Evolutionary conservation across 2,888 invertebrate genomes (phyloP), one percentile per base, ranked within the genome.

Genomic region (Agriopis marginaria): DNA sequence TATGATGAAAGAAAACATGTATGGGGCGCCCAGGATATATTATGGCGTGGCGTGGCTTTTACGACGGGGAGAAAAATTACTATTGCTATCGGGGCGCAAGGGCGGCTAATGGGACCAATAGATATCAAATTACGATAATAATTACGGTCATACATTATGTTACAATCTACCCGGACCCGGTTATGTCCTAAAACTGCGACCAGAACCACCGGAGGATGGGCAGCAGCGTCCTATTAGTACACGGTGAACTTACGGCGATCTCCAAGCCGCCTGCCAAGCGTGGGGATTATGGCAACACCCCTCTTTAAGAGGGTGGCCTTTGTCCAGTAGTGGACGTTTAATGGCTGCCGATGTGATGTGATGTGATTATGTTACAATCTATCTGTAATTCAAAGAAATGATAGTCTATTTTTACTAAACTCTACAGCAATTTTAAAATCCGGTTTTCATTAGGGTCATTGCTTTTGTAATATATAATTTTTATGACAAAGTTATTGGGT

Each of bases 1-100:
- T 75, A 78, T 49, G 32, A 63, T 72, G 63, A 73, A 70, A 71
- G 67, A 63, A 63, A 70, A 68, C 58, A 58, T 61, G 67, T 69
- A 66, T 66, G 71, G 73, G 77, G 76, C 71, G 74, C 73, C 59
- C 63, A 71, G 77, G 70, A 75, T 77, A 73, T 74, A 79, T 66
- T 74, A 79, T 66, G 54, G 65, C 55, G 47, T 75, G 76, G 76
- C 77, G 78, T 76, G 72, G 64, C 69, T 65, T 72, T 64, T 60
- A 69, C 59, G 74, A 73, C 67, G 63, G 68, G 69, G 69, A 75
- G 75, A 65, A 75, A 77, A 75, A 76, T 79, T 70, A 73, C 68
- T 73, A 68, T 62, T 42, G 66, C 63, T 58, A 68, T 70, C 42
- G 70, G 68, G 59, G 70, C n/a, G 11, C 70, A 69, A 51, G 72